These are phyloP conservation scores for Yasuhikotakia modesta DNA, from an alignment of 2,797 vertebrate species.

Conservation along the genomic window DNA sequence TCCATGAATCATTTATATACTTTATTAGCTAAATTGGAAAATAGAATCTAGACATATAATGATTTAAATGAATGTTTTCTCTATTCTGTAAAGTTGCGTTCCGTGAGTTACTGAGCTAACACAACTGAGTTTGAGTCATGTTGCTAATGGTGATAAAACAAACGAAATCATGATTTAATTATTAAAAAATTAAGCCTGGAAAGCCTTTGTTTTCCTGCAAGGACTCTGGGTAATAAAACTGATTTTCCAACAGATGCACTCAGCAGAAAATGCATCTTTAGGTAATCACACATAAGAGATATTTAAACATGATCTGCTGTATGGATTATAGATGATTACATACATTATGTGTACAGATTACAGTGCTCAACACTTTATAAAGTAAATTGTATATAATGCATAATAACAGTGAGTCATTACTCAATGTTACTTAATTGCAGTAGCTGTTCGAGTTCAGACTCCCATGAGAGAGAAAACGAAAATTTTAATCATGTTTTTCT, in stretches of 20 bases:
- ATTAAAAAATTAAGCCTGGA: slow-evolving; percentile 76
- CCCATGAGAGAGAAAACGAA: background rate
- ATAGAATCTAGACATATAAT: slow-evolving; percentile 73
- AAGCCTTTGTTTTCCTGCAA: slow-evolving; percentile 69
- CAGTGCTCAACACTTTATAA: background rate
- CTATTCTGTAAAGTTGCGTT: slow-evolving; percentile 59
- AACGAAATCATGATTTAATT: slow-evolving; percentile 77
- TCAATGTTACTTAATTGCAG: too few relatives aligned
- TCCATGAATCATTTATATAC: slow-evolving; percentile 86
- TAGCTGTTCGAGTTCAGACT: too few relatives aligned
- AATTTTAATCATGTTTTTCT: too few relatives aligned
- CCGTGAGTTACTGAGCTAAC: slow-evolving; percentile 66
- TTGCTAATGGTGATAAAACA: slow-evolving; percentile 72
- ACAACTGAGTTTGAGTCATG: slow-evolving; percentile 66
- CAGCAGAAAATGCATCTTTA: slow-evolving; percentile 73
- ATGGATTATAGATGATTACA: slow-evolving; percentile 15
- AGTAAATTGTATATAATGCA: background rate
- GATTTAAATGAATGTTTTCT: slow-evolving; percentile 72
- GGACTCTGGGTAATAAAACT: slow-evolving; percentile 70
- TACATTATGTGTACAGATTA: background rate
- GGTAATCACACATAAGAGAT: slow-evolving; percentile 71
- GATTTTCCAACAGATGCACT: too few relatives aligned
- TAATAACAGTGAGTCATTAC: background rate
- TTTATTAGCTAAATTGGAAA: slow-evolving; percentile 81
- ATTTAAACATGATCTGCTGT: slow-evolving; percentile 11